A percentile compares a stretch with the other conserved stretches of the same genome.
These are phyloP conservation scores for Samia ricini DNA, from an alignment of 1,140 invertebrate genomes.

Conservation along the genomic window DNA sequence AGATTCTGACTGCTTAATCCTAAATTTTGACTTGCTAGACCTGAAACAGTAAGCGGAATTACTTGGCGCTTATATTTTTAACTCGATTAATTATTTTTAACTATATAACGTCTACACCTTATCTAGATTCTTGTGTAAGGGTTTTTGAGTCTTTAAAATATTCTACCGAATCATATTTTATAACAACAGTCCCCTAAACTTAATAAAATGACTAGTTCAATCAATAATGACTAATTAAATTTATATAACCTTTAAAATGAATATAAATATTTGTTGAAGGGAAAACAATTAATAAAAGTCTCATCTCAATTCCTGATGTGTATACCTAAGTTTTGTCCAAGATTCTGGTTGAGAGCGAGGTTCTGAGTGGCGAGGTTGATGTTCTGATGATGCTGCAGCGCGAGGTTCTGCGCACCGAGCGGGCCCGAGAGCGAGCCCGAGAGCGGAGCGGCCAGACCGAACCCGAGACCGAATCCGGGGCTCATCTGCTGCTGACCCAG, in stretches of 20 bases:
- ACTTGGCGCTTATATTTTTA: neutral
- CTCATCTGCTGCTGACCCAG: constrained; percentile 36
- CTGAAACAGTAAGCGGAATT: constrained; percentile 19
- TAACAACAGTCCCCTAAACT: too few species aligned
- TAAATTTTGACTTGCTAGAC: constrained; percentile 57
- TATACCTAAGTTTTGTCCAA: constrained; percentile 54
- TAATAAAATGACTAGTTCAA: too few species aligned
- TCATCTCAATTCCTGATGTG: too few species aligned
- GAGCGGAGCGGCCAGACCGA: constrained; percentile 35
- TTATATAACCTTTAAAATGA: too few species aligned
- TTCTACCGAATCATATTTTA: too few species aligned
- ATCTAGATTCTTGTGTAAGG: too few species aligned
- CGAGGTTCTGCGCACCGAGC: constrained; percentile 20
- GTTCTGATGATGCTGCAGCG: constrained; percentile 47
- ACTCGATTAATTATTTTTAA: neutral
- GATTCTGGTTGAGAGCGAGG: constrained; percentile 55
- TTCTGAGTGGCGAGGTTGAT: constrained; percentile 46
- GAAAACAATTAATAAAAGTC: too few species aligned
- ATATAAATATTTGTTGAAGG: too few species aligned
- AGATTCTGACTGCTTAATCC: constrained; percentile 55
- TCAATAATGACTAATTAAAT: too few species aligned
- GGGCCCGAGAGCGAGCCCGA: constrained; percentile 6
- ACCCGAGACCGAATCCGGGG: constrained; percentile 37
- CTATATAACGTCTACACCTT: neutral
- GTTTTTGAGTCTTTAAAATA: too few species aligned